phyloP scores from a whole-genome alignment of 2,113 vertebrate genomes.

The Rutilus rutilus region DNA sequence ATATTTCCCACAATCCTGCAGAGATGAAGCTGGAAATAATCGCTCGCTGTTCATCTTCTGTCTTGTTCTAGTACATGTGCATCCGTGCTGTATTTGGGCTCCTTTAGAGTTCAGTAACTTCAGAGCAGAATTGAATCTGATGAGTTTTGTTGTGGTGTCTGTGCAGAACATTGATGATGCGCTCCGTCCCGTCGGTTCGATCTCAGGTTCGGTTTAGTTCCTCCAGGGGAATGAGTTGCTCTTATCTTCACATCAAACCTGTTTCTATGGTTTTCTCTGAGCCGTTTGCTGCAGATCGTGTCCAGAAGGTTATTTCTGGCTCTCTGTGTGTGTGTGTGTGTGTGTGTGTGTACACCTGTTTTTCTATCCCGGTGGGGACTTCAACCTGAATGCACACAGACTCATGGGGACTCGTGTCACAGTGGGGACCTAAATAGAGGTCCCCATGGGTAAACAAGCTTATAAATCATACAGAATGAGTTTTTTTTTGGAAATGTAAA shows the following conservation, averaged over 20 bases:
- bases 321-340: too few relatives aligned
- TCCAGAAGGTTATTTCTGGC: neutral
- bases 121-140: neutral
- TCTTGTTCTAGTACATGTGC: neutral
- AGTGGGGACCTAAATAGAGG: too few relatives aligned
- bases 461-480: too few relatives aligned
- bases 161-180: neutral
- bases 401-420: too few relatives aligned
- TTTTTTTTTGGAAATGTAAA: too few relatives aligned
- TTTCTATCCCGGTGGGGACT: too few relatives aligned
- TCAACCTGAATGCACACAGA: too few relatives aligned
- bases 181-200: neutral
- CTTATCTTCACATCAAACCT: too few relatives aligned
- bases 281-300: neutral
- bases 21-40: neutral
- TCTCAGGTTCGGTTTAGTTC: neutral
- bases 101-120: neutral
- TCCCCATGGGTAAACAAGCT: too few relatives aligned
- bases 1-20: slow-evolving; percentile 2
- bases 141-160: neutral
- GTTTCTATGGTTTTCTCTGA: too few relatives aligned
- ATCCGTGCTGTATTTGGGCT: neutral
- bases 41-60: neutral
- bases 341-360: too few relatives aligned
- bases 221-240: neutral